These are phyloP conservation scores for Nycticebus coucang DNA, from an alignment of 2,113 vertebrate species.

Conservation along the genomic window DNA sequence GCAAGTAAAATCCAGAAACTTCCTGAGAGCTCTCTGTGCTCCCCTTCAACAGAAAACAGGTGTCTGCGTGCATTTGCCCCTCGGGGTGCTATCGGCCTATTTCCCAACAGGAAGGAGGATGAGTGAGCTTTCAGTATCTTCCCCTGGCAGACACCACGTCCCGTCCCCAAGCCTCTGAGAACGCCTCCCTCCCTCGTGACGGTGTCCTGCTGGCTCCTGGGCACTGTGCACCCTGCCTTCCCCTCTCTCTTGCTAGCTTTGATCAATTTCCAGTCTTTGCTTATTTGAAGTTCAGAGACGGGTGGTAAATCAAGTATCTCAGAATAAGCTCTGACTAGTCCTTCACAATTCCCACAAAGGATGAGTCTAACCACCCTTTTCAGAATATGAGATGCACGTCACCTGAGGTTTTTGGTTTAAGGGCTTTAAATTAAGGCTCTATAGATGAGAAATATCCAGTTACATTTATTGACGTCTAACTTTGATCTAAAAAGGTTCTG, in stretches of 20 bases:
- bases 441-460: not conserved
- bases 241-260: not conserved
- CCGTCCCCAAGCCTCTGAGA: not conserved
- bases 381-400: not conserved
- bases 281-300: not conserved
- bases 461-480: not conserved
- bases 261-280: not conserved
- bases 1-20: rapidly evolving
- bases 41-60: not conserved
- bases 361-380: not conserved
- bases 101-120: not conserved
- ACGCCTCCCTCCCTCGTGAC: rapidly evolving
- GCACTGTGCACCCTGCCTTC: rapidly evolving
- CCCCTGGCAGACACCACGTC: not conserved
- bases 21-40: not conserved
- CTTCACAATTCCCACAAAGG: not conserved
- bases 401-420: not conserved
- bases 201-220: not conserved
- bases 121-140: not conserved
- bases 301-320: not conserved
- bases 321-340: not conserved
- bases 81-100: too few relatives aligned
- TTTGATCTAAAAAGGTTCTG: not conserved
- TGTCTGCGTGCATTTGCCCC: not conserved
- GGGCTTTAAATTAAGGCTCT: not conserved